Evolutionary conservation across 1,140 invertebrate genomes (phyloP), one percentile per base, ranked within the genome.

Genomic region (Habropoda laboriosa): DNA sequence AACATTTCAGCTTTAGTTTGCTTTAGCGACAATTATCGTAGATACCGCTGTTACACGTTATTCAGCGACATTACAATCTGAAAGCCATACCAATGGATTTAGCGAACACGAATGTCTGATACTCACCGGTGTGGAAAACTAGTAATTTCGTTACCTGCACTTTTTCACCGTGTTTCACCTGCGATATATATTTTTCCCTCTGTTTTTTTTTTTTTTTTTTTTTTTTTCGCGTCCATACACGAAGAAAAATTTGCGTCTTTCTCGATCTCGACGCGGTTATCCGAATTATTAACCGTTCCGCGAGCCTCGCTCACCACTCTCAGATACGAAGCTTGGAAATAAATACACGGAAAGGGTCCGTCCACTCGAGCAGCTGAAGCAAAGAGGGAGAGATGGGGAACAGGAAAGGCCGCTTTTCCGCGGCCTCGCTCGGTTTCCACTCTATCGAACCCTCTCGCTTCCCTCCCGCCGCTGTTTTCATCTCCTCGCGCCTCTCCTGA

Each of bases 1-100:
- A 35, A 30, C 60, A 21, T n/a, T 55, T 32, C 35, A 38, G 18
- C 47, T 30, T 30, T 47, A 21, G 40, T 60, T 60, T 40, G 8
- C 27, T 66, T 55, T 67, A 67, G 45, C 38, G 7, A 24, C 13
- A 16, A 55, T 76, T 75, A 55, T 55, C 47, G 16, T 21, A 12
- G 47, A 53, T 67, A 73, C 18, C n/a, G 13, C 5, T 5, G 70
- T 73, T 38, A 49, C 72, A 16, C 18, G 38, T 42, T 75, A 64
- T 53, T 53, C 24, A 16, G 30, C 55, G 13, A 73, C n/a, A n/a
- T 38, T 51, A 24, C 30, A 3, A 8, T n/a, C 32, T n/a, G 32
- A 49, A 51, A 73, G n/a, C 32, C n/a, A 24, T 27, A 47, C 38
- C 42, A 13, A 38, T 24, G 13, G 47, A 38, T 64, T 45, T 47